Evolutionary conservation across 1,140 invertebrate genomes (phyloP).

Genomic region (Cydia amplana): DNA sequence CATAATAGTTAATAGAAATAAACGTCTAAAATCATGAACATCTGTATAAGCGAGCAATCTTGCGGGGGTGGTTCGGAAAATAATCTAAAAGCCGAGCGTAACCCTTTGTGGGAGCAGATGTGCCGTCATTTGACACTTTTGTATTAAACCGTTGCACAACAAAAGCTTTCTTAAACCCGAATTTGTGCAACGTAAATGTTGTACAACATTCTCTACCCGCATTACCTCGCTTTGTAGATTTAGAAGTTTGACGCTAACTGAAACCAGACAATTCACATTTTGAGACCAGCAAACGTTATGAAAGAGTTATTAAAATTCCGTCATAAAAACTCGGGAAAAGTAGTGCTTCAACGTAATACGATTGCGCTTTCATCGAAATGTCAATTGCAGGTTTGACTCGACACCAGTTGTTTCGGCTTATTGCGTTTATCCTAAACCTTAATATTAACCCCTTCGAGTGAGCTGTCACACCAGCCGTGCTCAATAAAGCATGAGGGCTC

Average conservation of each 20-base stretch:
- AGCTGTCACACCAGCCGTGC: constrained; percentile 73
- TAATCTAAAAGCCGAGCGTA: constrained; percentile 73
- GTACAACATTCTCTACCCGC: constrained; percentile 73
- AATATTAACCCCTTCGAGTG: constrained; percentile 76
- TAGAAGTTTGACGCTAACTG: constrained; percentile 19
- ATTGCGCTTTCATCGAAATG: constrained; percentile 68
- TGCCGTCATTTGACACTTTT: constrained; percentile 79
- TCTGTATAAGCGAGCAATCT: constrained; percentile 78
- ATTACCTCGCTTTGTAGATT: constrained; percentile 64
- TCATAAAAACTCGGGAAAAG: neutral
- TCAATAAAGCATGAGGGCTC: constrained; percentile 68
- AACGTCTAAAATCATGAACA: constrained; percentile 49
- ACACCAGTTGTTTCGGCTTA: constrained; percentile 77
- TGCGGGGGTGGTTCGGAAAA: constrained; percentile 76
- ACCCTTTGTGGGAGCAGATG: constrained; percentile 78
- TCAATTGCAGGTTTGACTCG: constrained; percentile 75
- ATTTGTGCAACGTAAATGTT: constrained; percentile 75
- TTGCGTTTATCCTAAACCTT: constrained; percentile 77
- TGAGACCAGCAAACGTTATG: neutral
- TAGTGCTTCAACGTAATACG: constrained; percentile 39
- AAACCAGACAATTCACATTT: constrained; percentile 42
- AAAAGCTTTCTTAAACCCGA: constrained; percentile 77
- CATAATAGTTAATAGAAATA: constrained; percentile 31
- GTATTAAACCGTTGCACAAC: constrained; percentile 80
- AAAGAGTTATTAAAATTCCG: neutral